Base-by-base conservation (phyloP, 2,888 invertebrate species). In the Lasioglossum villosulum region DNA sequence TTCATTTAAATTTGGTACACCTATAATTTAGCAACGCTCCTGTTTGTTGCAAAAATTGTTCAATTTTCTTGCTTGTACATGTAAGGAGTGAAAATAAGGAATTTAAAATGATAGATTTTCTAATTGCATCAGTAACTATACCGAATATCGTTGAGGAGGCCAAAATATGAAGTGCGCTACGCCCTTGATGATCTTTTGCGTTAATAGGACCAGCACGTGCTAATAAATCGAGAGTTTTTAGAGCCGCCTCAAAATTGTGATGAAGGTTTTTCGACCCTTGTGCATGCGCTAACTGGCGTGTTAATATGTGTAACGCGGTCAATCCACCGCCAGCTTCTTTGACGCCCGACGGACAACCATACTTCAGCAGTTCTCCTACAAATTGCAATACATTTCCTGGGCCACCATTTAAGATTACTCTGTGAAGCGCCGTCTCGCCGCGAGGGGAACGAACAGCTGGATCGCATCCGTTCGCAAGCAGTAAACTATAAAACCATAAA, bases 351-450 rank as follows among this genome's bases (percentile, higher is more conserved):
- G 95, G 94, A 81, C 95, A 95, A 30, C 92, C 93, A 78, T 94
- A 90, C 71, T 93, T 92, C 52, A 95, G 84, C 6, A 95, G 92
- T 75, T 93, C 90, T 76, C 89, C 92, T 16, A 95, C 93, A 78
- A 94, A 93, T 82, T 92, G 91, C 10, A 90, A 87, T 12, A 93
- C 92, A 34, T 91, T 92, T 48, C 91, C 90, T 63, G 93, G 91
- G 5, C 92, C 91, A 39, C 92, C 92, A 71, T 93, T 93, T 48
- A 92, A 86, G 74, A 94, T 94, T 34, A 92, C 94, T 75, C 94
- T 90, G 83, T 95, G 95, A 6, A 95, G 90, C 0, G 95, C 95
- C 10, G 94, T 95, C 88, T 95, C 95, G 5, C 95, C 95, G 37
- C 94, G 92, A 6, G 94, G 93, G 23, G 94, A 94, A 83, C 94